Evolutionary conservation across 2,888 invertebrate species (phyloP).

Genomic region (Cerceris ruficornis): DNA sequence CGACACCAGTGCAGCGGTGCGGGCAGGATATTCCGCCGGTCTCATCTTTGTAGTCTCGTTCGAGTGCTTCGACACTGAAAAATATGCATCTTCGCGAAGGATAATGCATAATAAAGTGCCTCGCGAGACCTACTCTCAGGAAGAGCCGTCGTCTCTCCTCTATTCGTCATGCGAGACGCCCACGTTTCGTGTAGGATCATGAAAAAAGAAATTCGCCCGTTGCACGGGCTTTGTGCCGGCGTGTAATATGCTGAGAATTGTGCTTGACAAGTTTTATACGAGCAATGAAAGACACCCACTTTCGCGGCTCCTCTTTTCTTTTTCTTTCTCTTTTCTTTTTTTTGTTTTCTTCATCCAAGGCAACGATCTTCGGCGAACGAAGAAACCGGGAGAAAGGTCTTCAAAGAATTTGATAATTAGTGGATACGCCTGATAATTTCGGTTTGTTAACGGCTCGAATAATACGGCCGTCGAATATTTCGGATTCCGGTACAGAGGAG

Average conservation of each 20-base stretch:
- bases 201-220: constrained; percentile 5
- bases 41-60: not conserved
- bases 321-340: not conserved
- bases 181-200: not conserved
- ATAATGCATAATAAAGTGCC: constrained; percentile 27
- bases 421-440: not conserved
- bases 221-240: not conserved
- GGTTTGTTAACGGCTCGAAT: not conserved
- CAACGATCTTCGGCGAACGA: not conserved
- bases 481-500: not conserved
- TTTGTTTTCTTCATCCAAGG: too few species aligned
- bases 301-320: not conserved
- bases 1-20: not conserved
- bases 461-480: not conserved
- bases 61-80: constrained; percentile 7
- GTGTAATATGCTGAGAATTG: constrained; percentile 12
- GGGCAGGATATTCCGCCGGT: not conserved
- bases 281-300: constrained; percentile 18
- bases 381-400: not conserved
- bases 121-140: constrained; percentile 10
- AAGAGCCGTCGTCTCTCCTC: not conserved
- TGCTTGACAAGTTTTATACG: constrained; percentile 25
- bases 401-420: not conserved
- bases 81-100: constrained; percentile 24
- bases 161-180: constrained; percentile 40